Evolutionary conservation across 2,113 vertebrate genomes (phyloP), one percentile per base, ranked within the genome.

Genomic region (Anseranas semipalmata): DNA sequence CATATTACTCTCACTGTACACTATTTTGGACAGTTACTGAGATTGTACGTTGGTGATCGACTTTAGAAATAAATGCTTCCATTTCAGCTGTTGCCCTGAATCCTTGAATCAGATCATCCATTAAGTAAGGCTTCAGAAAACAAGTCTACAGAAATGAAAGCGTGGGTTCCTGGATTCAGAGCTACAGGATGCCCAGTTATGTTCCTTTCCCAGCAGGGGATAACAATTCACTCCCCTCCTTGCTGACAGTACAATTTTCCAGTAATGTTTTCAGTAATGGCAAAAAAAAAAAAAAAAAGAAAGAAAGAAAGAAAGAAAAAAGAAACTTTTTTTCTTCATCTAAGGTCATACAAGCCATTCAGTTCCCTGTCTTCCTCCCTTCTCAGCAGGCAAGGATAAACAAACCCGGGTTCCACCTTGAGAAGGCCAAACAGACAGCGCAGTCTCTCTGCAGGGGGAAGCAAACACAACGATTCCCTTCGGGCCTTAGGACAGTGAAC

Each of bases 331-430:
- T 46, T 41, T 81, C 30, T 88, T 82, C n/a, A 35, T 8, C 45
- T 77, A 53, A 67, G 55, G 39, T 63, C n/a, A 62, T 12, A 60
- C 2, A 80, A 91, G 50, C 24, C 5, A 74, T 59, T 86, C 32
- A 2, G 33, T 30, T 84, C 41, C 15, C 55, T 27, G 41, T 41
- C 59, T 62, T 56, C 17, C 41, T 89, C 41, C 27, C 32, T 37
- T 83, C 37, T 68, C 82, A 80, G 60, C 50, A 93, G 32, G 67
- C 60, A 65, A 75, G 24, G 48, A 33, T 22, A 89, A 94, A 79
- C 28, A 68, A 83, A 52, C 6, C 10, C 33, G 12, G 32, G 33
- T 48, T 65, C 68, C 81, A 85, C n/a, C 30, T 41, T 70, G 45
- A 72, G 33, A 32, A 76, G 33, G 55, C 21, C 58, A 39, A 76